Base-by-base conservation (phyloP, 2,888 invertebrate species). In the Plemyria rubiginata region DNA sequence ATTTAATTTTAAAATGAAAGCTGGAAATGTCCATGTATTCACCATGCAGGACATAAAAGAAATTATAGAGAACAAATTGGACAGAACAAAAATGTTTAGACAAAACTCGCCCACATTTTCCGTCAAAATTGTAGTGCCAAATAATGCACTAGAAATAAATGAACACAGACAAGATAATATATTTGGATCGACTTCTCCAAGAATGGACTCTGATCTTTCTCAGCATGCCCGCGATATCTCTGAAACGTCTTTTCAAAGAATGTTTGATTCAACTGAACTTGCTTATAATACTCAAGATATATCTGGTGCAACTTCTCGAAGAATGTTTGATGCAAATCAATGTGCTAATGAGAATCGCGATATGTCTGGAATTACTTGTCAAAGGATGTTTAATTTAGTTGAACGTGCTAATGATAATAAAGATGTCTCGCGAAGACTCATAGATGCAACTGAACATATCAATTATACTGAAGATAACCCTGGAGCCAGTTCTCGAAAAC, bases 61-160 rank as follows among this genome's bases (percentile, higher is more conserved):
- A 2, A 58, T 69, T 16, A 51, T 71, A 29, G 16, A 16, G 1
- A 60, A 55, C 8, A 50, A 15, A 40, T 2, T 53, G 0, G n/a
- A 4, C 8, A 65, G 22, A 50, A 40, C 9, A 8, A 38, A 38
- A 38, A 8, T 38, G 36, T 11, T 22, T 5, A 53, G 46, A 8
- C 5, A 7, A 13, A 40, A 15, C 22, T 66, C 68, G 2, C 65
- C 69, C 15, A 64, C 61, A 43, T 32, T 62, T 28, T 51, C 22
- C 8, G 40, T 70, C 46, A 64, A 66, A 60, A 68, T 67, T 22
- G 16, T 43, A 22, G 59, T 68, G 11, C 59, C 68, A 11, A 70
- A 71, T 61, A 32, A 16, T 16, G 41, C 28, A 4, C 13, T 0
- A 4, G 4, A 28, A 16, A 36, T 9, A 15, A 49, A 36, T 29